A percentile compares a stretch with the other conserved stretches of the same genome.
Conservation (phyloP, 2,797 vertebrate species). For the Eurystomus glaucurus region DNA sequence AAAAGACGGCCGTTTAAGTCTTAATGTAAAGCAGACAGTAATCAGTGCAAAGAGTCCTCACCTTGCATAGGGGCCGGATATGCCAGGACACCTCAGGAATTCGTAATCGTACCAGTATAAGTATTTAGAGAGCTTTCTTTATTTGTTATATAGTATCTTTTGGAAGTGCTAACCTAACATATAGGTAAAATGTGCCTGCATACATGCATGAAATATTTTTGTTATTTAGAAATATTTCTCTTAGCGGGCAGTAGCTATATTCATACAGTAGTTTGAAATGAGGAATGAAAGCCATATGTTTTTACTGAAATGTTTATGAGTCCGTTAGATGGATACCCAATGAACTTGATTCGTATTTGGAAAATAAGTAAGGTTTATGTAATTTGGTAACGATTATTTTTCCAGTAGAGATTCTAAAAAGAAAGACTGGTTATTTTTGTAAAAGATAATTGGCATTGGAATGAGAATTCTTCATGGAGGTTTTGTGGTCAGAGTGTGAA, state of each 20-base stretch:
- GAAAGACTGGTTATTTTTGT: background rate
- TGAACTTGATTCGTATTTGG: background rate
- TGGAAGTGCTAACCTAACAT: accelerated
- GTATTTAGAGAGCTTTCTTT: background rate
- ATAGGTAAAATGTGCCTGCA: background rate
- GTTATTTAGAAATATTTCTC: background rate
- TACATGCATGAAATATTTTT: accelerated
- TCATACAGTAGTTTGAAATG: background rate
- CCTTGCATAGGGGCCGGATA: accelerated
- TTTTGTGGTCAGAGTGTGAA: background rate
- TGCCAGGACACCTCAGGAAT: background rate
- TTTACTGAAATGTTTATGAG: background rate
- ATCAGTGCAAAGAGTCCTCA: background rate
- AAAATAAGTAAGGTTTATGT: background rate
- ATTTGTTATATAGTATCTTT: too few relatives aligned
- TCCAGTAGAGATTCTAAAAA: background rate
- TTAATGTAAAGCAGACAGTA: background rate
- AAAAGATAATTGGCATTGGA: accelerated
- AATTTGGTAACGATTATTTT: background rate
- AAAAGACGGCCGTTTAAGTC: too few relatives aligned
- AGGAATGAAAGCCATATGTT: background rate
- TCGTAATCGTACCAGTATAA: accelerated
- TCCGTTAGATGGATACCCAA: background rate
- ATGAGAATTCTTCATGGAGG: background rate
- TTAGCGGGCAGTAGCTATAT: background rate